Evolutionary conservation across 2,888 invertebrate species (phyloP), one percentile per base, ranked within the genome.

Genomic region (Shargacucullia verbasci): DNA sequence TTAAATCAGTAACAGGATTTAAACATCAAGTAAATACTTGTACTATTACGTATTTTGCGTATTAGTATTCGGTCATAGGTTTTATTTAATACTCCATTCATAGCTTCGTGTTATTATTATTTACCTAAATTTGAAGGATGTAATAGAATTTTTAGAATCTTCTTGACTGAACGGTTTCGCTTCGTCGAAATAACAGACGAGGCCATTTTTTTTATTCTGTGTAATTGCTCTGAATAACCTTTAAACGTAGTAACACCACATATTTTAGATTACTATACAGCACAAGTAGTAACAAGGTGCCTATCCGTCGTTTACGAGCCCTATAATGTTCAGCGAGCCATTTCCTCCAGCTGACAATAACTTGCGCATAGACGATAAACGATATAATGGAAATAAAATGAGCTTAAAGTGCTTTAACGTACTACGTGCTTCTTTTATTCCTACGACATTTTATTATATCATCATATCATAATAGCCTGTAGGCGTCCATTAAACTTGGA

Each of bases 311-410:
- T 67, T 69, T 60, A 60, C 56, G 61, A 60, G 40, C 38, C 47
- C 43, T 43, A 45, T 60, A 50, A 56, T 69, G 55, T 49, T 54
- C 56, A 50, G 54, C 53, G 20, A 57, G 33, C 53, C 41, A 66
- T 47, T 72, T 41, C 35, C 49, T 47, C 52, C 39, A 47, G 53
- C 59, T 54, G 48, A 54, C 43, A 49, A 70, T 66, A 66, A 71
- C 59, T 59, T 50, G 47, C 12, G 15, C 54, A 38, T 37, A 57
- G 25, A 48, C 47, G 44, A 70, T 70, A 70, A 64, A 56, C 56
- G 41, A 63, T 65, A 38, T 38, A 58, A 50, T 67, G 53, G 49
- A 65, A 67, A 65, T 70, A 65, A 67, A 70, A 65, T 52, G 47
- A 38, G 47, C 31, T 57, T 38, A 38, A 64, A 70, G 20, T 29